phyloP scores from a whole-genome alignment of 2,113 vertebrate species.

The Gambusia affinis region DNA sequence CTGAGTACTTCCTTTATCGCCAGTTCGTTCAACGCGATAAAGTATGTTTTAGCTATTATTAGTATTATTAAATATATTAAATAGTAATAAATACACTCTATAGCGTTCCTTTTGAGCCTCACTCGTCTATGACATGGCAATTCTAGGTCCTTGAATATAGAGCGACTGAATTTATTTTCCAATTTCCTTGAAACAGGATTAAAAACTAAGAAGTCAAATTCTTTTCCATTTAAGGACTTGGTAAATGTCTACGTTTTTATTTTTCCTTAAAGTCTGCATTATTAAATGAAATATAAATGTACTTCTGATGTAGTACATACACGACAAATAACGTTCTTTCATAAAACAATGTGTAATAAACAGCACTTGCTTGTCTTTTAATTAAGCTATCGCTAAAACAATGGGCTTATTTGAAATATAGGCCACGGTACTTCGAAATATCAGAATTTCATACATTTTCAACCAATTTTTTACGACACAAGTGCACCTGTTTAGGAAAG shows the following conservation, averaged over 20 bases:
- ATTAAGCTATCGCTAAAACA: neutral
- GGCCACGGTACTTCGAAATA: neutral
- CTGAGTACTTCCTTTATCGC: constrained; percentile 3
- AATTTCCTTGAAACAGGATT: too few species aligned
- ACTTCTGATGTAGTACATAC: neutral
- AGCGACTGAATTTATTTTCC: too few species aligned
- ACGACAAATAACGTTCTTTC: neutral
- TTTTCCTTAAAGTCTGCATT: neutral
- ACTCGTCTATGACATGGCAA: too few species aligned
- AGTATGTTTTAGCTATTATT: neutral
- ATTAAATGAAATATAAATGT: neutral
- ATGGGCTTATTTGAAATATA: neutral
- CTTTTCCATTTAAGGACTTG: neutral
- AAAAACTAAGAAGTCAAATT: neutral
- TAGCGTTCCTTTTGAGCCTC: neutral
- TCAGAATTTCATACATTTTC: neutral
- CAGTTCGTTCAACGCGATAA: neutral
- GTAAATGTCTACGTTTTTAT: neutral
- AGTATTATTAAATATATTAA: neutral
- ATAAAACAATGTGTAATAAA: neutral
- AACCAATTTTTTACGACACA: neutral
- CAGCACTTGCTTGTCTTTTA: neutral
- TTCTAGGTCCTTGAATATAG: too few species aligned
- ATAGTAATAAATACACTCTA: neutral
- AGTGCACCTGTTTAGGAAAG: constrained; percentile 8